A percentile compares a stretch with the other conserved stretches of the same genome.
These are phyloP conservation scores for Seriola quinqueradiata DNA, from an alignment of 2,113 vertebrate genomes.

Conservation along the genomic window DNA sequence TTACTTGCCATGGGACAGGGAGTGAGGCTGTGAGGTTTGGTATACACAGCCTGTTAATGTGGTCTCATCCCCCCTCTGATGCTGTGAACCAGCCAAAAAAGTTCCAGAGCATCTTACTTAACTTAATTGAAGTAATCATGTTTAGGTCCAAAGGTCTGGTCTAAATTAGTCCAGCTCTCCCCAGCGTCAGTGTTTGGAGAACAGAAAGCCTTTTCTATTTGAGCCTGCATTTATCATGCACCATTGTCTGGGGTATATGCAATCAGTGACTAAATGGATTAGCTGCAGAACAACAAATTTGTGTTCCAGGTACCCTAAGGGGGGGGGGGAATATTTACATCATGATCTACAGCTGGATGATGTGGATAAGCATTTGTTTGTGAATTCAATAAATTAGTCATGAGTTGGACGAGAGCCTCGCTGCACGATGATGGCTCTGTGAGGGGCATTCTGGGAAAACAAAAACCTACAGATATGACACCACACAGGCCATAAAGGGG, in stretches of 20 bases:
- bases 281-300: slow-evolving; percentile 37
- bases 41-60: slow-evolving; percentile 18
- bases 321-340: slow-evolving; percentile 51
- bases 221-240: slow-evolving; percentile 41
- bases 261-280: slow-evolving; percentile 60
- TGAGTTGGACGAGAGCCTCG: slow-evolving; percentile 39
- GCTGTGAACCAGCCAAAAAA: slow-evolving; percentile 25
- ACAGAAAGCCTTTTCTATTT: slow-evolving; percentile 22
- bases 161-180: slow-evolving; percentile 46
- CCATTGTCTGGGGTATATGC: slow-evolving; percentile 44
- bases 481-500: slow-evolving; percentile 33
- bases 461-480: slow-evolving; percentile 22
- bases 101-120: slow-evolving; percentile 45
- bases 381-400: slow-evolving; percentile 48
- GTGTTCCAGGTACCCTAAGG: slow-evolving; percentile 27
- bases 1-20: slow-evolving; percentile 29
- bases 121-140: slow-evolving; percentile 54
- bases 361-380: slow-evolving; percentile 19
- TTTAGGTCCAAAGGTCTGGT: slow-evolving; percentile 50
- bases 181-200: slow-evolving; percentile 33
- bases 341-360: slow-evolving; percentile 18
- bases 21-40: slow-evolving; percentile 22
- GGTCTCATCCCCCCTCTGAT: slow-evolving; percentile 31
- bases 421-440: slow-evolving; percentile 5
- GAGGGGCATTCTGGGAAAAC: neutral